Evolutionary conservation across 2,888 invertebrate genomes (phyloP), one percentile per base, ranked within the genome.

Genomic region (Mantis religiosa): DNA sequence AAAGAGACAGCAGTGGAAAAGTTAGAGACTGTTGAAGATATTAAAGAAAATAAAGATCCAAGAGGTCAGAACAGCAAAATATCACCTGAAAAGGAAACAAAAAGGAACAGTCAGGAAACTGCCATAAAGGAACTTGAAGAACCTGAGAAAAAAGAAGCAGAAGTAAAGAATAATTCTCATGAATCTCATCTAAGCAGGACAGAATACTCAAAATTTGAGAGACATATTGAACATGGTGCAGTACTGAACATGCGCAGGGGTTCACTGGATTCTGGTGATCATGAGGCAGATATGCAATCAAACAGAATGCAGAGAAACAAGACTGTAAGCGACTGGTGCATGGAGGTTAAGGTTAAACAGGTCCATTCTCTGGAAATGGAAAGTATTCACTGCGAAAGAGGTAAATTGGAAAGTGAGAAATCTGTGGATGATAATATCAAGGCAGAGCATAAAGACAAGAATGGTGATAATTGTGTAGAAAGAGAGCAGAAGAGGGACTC

Each of bases 401-500:
- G 54, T 8, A 47, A 82, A 1, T 34, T 28, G 15, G 81, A 30
- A 34, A 47, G 25, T 30, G 83, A 81, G 20, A 83, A 85, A 84
- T 47, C 28, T 82, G 30, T 82, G 82, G 82, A 54, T 30, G 87
- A 87, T n/a, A 14, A 4, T 1, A 82, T 27, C 27, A 87, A 87
- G 41, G 15, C 3, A n/a, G 54, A 28, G 20, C 28, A 87, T n/a
- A 87, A n/a, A 25, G 82, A 87, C 12, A 41, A 82, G 14, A 82
- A 82, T 15, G 82, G 83, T 28, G 86, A 83, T 8, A 84, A 87
- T 34, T 54, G 54, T 8, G 25, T 25, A n/a, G 84, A 71, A 4
- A 28, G 82, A 3, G 88, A 89, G 27, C 30, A 87, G 15, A 90
- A 90, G 82, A 91, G 93, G 89, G 95, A 95, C 90, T 94, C 95